Conservation (phyloP, 2,888 invertebrate genomes). For the Phaedon cochleariae region DNA sequence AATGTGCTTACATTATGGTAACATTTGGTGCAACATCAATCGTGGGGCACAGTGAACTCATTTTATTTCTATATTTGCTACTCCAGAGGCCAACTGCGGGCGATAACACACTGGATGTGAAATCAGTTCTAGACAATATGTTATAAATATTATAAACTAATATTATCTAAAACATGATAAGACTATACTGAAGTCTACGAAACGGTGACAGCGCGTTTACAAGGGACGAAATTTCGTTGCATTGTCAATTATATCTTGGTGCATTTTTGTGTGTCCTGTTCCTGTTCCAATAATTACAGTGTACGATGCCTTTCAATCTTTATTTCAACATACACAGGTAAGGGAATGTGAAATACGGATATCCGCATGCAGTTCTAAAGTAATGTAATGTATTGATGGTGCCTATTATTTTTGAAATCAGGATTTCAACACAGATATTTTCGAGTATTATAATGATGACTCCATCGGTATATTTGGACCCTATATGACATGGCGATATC, state of each 20-base stretch:
- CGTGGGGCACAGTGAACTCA: constrained; percentile 13
- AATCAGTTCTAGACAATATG: constrained; percentile 27
- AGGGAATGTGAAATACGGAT: not conserved
- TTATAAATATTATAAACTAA: constrained; percentile 6
- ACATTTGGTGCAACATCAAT: constrained; percentile 28
- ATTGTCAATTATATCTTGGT: no score
- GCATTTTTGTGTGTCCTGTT: no score
- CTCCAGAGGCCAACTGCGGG: constrained; percentile 29
- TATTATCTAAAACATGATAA: no score
- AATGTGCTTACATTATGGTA: constrained; percentile 11
- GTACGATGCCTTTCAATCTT: not conserved
- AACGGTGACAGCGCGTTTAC: not conserved
- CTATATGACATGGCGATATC: no score
- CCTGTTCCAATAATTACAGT: no score
- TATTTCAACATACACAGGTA: constrained; percentile 10
- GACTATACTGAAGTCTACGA: constrained; percentile 13
- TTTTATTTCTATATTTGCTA: constrained; percentile 27
- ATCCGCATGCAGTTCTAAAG: no score
- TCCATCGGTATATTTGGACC: no score
- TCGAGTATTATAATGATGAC: no score
- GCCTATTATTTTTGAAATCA: no score
- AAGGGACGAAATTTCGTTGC: no score
- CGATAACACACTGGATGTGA: constrained; percentile 30
- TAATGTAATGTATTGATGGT: no score
- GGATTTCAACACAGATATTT: no score